Evolutionary conservation across 92 coral and sea anemone species (phyloP), one percentile per base, ranked within the genome.

Genomic region (Hydrozoanthus gracilis): DNA sequence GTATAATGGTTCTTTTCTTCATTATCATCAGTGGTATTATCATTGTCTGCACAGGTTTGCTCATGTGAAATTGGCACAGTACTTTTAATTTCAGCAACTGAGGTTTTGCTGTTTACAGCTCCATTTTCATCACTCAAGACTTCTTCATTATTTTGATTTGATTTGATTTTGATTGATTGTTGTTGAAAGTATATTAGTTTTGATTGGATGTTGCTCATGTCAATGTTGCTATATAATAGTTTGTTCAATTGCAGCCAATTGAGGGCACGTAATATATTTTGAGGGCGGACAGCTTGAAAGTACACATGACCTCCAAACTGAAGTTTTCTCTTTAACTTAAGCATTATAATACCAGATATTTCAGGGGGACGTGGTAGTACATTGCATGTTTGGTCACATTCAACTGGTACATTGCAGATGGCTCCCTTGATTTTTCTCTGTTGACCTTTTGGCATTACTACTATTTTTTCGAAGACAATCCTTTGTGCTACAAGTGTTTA

Each of bases 1-100:
- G n/a, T n/a, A n/a, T n/a, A n/a, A n/a, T n/a, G n/a, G n/a, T 90
- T 90, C 47, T 13, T 86, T 71, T 90, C 90, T 76, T 90, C 92
- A 58, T 69, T 51, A 68, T 83, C 62, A 47, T 46, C 71, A 66
- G 7, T 76, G 5, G 72, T 16, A 55, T 55, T 6, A 52, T 79
- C 84, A 47, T 6, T 64, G 69, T 64, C 27, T 64, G 69, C 27
- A 14, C 27, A 14, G 20, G 3, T 14, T 14, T 64, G 69, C 27
- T 64, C 69, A 64, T 64, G 27, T 64, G 27, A 14, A 14, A 64
- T 14, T 64, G 69, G 14, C 27, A 14, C 69, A 64, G 27, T 64
- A 54, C 2, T 54, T 0, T 54, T 54, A 54, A 54, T 13, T 54
- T 54, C 61, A 54, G 61, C 13, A 54, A 54, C 13, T 54, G 61